A percentile compares a stretch with the other conserved stretches of the same genome.
Conservation (phyloP, 2,797 vertebrate genomes). For the Ctenosaura bakeri region DNA sequence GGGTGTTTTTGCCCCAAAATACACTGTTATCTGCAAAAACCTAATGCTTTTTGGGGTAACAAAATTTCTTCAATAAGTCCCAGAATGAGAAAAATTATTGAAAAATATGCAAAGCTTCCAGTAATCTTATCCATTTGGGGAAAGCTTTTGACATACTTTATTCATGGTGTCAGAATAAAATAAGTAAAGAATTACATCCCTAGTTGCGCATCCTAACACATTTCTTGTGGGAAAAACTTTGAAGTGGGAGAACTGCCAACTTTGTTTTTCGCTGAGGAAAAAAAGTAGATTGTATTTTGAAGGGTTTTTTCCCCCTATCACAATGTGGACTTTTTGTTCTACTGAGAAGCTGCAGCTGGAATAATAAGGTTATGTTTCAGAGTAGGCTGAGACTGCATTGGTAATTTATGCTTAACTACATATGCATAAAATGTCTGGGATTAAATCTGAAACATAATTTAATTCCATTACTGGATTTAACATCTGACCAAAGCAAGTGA, state of each 20-base stretch:
- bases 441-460: constrained; percentile 68
- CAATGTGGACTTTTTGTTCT: constrained; percentile 68
- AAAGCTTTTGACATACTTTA: too few relatives aligned
- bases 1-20: too few relatives aligned
- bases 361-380: constrained; percentile 76
- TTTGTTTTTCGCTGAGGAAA: constrained; percentile 65
- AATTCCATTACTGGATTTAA: constrained; percentile 71
- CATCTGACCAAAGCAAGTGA: constrained; percentile 73
- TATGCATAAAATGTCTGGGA: constrained; percentile 71
- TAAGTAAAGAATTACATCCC: too few relatives aligned
- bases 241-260: constrained; percentile 65
- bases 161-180: too few relatives aligned
- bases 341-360: constrained; percentile 66
- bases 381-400: constrained; percentile 71
- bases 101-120: too few relatives aligned
- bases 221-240: neutral
- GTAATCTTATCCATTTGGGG: too few relatives aligned
- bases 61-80: too few relatives aligned
- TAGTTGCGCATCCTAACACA: neutral
- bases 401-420: constrained; percentile 72
- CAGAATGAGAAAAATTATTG: too few relatives aligned
- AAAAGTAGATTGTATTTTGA: constrained; percentile 63
- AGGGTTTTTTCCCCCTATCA: constrained; percentile 50
- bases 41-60: too few relatives aligned
- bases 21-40: too few relatives aligned